A percentile compares a stretch with the other conserved stretches of the same genome.
These are phyloP conservation scores for Daphoenositta chrysoptera DNA, from an alignment of 2,113 vertebrate species.

Conservation along the genomic window DNA sequence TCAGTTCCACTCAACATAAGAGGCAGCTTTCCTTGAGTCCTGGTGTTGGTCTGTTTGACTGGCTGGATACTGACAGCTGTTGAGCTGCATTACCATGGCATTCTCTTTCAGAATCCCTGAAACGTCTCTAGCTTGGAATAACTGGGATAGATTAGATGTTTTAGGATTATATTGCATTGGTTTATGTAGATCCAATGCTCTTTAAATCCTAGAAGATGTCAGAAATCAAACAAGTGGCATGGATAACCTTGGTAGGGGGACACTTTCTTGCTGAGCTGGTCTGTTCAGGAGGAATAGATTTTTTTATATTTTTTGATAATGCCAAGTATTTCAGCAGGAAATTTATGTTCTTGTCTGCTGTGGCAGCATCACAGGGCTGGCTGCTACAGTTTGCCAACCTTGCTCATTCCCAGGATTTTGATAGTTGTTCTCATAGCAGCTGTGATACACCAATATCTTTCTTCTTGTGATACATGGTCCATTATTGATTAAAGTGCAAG, in stretches of 20 bases:
- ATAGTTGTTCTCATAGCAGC: not conserved
- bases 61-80: not conserved
- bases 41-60: not conserved
- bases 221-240: not conserved
- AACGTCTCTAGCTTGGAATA: not conserved
- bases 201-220: not conserved
- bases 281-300: not conserved
- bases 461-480: not conserved
- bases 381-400: not conserved
- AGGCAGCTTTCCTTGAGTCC: not conserved
- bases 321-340: not conserved
- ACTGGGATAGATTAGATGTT: not conserved
- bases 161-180: not conserved
- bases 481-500: not conserved
- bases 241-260: not conserved
- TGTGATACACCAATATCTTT: not conserved
- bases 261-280: not conserved
- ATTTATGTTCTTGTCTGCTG: not conserved
- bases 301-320: not conserved
- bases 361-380: not conserved
- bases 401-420: not conserved
- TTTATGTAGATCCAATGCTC: not conserved
- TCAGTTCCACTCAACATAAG: not conserved
- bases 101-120: not conserved
- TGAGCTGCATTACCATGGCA: not conserved